Percentiles rank a stretch among this genome's conserved stretches.
Evolutionary conservation across 2,113 vertebrate species (phyloP).

Genomic region (Macaca mulatta): DNA sequence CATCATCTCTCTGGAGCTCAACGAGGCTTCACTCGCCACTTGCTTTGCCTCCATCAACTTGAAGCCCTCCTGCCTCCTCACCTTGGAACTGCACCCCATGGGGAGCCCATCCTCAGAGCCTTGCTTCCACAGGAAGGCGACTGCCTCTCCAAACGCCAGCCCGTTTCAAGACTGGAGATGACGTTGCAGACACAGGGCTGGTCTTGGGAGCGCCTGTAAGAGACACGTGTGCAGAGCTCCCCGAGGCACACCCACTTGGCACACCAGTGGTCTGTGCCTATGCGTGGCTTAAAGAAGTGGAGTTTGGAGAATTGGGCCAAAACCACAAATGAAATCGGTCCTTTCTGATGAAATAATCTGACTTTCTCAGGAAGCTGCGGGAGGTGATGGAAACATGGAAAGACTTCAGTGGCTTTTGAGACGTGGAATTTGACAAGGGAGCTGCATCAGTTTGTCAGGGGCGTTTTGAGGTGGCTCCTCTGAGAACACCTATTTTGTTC

Average conservation of each 20-base stretch:
- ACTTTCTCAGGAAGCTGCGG: rapidly evolving
- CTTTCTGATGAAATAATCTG: not conserved
- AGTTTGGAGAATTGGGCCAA: not conserved
- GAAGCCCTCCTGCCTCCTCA: not conserved
- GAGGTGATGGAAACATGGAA: not conserved
- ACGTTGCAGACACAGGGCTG: rapidly evolving
- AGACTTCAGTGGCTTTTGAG: not conserved
- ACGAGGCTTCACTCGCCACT: rapidly evolving
- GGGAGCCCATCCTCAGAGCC: not conserved
- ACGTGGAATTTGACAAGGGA: rapidly evolving
- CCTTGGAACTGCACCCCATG: rapidly evolving
- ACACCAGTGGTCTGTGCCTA: rapidly evolving
- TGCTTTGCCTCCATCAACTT: rapidly evolving
- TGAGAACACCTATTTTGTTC: not conserved
- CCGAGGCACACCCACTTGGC: not conserved
- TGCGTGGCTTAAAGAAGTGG: not conserved
- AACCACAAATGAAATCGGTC: not conserved
- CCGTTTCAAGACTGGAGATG: rapidly evolving
- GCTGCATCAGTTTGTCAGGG: rapidly evolving
- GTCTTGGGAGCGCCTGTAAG: not conserved
- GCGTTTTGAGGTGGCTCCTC: rapidly evolving
- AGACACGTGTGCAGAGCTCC: rapidly evolving
- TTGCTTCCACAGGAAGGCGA: not conserved
- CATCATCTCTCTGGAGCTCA: rapidly evolving
- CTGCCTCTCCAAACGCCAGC: rapidly evolving